Base-by-base conservation (phyloP, 2,113 vertebrate species). In the Pipa parva region DNA sequence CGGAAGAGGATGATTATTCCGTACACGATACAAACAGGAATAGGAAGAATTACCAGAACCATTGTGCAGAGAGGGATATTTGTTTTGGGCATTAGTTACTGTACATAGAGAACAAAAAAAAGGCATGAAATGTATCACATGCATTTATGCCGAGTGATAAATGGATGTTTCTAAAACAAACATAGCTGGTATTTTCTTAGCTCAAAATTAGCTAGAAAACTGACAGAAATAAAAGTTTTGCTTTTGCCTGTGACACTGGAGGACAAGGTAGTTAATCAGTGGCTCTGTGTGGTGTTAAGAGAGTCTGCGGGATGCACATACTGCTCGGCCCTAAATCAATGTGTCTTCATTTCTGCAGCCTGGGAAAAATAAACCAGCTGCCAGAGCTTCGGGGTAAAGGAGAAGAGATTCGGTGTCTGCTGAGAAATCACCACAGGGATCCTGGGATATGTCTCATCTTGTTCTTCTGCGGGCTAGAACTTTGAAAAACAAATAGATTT, bases 221-320 rank as follows among this genome's bases (percentile, higher is more conserved):
- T 68, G 42, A 59, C 64, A 68, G 11, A 60, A 69, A 69, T 52
- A 60, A 68, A 69, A 69, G 65, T 69, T 60, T 60, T 60, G 60
- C 56, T 49, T 69, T 69, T 60, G 65, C 52, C 65, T 60, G 22
- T 31, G 37, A 15, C 65, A 54, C 50, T 69, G 60, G 55, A 69
- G 65, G 65, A 69, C 65, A 69, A 60, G 65, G 57, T 60, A 69
- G 65, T 69, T 69, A 69, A 69, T 69, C 65, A 69, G 56, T 60
- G 65, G 31, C 65, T 69, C 65, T 60, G 65, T 60, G 48, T 69
- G 65, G 48, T 59, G 48, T 69, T 69, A 69, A 59, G 57, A 69
- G 65, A 69, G 65, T 60, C 65, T 69, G 65, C 65, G 56, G 56
- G 65, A 69, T 69, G 48, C 57, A 52, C 57, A 69, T 59, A 60